These are phyloP conservation scores for Stegostoma tigrinum DNA, from an alignment of 2,113 vertebrate genomes.

Conservation along the genomic window DNA sequence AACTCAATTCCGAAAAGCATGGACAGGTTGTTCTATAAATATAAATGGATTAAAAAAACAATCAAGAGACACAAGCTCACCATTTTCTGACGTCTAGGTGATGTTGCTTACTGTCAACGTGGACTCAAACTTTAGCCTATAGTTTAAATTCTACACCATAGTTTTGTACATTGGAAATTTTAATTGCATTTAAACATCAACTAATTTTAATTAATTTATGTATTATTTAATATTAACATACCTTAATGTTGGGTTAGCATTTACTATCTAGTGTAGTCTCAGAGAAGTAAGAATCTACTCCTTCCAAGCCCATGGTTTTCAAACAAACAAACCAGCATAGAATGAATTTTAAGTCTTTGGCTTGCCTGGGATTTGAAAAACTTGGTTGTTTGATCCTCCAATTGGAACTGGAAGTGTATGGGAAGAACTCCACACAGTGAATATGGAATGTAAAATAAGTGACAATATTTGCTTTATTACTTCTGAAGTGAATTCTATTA, in stretches of 20 bases:
- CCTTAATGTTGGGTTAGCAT: neutral
- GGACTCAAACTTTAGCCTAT: neutral
- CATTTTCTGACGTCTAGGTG: neutral
- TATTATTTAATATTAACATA: neutral
- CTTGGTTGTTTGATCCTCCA: neutral
- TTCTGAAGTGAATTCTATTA: slow-evolving; percentile 43
- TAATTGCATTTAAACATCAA: neutral
- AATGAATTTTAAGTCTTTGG: neutral
- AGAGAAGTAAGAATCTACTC: neutral
- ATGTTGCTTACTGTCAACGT: neutral
- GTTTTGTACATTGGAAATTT: neutral
- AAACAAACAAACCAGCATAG: neutral
- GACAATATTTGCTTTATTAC: neutral
- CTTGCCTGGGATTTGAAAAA: neutral
- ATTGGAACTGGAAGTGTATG: neutral
- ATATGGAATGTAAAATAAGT: neutral
- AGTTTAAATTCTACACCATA: neutral
- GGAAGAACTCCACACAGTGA: neutral
- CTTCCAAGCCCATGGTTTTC: neutral
- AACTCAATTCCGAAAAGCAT: neutral
- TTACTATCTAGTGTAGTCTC: neutral
- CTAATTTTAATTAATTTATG: neutral
- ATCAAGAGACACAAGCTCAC: neutral
- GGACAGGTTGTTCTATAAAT: neutral
- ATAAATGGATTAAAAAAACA: neutral